Base-by-base conservation (phyloP, 1,140 invertebrate genomes). In the Halyomorpha halys region DNA sequence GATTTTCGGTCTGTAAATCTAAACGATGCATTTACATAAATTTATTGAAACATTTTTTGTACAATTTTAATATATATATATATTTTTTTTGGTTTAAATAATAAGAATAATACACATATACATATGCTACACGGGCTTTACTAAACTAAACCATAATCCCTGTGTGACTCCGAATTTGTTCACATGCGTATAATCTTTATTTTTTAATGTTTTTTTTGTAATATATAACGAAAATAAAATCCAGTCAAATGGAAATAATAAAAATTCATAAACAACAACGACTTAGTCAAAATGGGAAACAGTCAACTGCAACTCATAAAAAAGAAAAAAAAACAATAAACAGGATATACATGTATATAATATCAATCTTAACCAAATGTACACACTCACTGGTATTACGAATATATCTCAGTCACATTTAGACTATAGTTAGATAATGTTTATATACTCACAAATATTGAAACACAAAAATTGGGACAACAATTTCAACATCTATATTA, bases 111-210 rank as follows among this genome's bases (percentile, higher is more conserved):
- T 65, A 65, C 56, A 65, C 64, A 62, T 65, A 61, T 65, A 64
- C 63, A 59, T 63, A 63, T 56, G 25, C 59, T 61, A 61, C 59
- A 61, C 44, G 47, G 59, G 59, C 49, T 44, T 62, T 62, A n/a
- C 64, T 65, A 65, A 65, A 65, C 64, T 65, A 65, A 65, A 65
- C 60, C 60, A 65, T 65, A 65, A 65, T 65, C 64, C 64, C 64
- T 65, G 64, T 65, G 60, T 65, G 64, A 65, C 64, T 65, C 64
- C 64, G 64, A 65, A 65, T 65, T 65, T 65, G 64, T 65, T 65
- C 59, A 63, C 27, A 63, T 39, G 9, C 25, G 34, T 39, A 39
- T 39, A 39, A 19, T 45, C 44, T 44, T 56, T 44, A 61, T 61
- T 61, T 30, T 30, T 27, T 34, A 19, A 16, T 60, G 6, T 18